A percentile compares a stretch with the other conserved stretches of the same genome.
Evolutionary conservation across 2,797 vertebrate genomes (phyloP).

Genomic region (Pygocentrus nattereri): DNA sequence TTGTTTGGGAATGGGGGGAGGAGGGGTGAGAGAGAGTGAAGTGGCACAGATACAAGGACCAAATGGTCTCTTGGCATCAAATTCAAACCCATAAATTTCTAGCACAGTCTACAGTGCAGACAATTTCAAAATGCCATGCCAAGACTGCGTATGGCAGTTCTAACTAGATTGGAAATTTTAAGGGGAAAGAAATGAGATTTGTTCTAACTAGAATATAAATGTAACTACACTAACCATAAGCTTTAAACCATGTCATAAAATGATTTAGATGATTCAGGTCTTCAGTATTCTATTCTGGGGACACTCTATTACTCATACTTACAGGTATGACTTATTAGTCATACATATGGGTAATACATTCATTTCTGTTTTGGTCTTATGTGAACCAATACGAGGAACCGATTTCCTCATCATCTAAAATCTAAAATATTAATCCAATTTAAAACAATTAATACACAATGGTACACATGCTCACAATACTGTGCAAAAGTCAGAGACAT

Average conservation of each 20-base stretch:
- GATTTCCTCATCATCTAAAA: background rate
- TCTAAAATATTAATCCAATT: too few species aligned
- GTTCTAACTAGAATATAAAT: background rate
- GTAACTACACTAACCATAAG: background rate
- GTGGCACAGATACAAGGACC: slow-evolving; percentile 60
- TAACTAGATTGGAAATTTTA: slow-evolving; percentile 4
- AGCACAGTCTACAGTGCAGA: slow-evolving; percentile 48
- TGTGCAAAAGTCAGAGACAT: too few species aligned
- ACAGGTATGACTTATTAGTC: too few species aligned
- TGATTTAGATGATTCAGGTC: background rate
- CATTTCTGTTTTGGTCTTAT: background rate
- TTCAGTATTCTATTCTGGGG: background rate
- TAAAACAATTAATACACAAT: too few species aligned
- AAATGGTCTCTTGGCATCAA: slow-evolving; percentile 68
- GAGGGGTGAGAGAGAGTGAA: slow-evolving; percentile 41
- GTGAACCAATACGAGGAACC: background rate
- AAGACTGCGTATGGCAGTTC: background rate
- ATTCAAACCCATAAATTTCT: slow-evolving; percentile 55
- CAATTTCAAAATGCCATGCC: slow-evolving; percentile 30
- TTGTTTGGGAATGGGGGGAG: slow-evolving; percentile 20
- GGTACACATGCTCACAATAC: too few species aligned
- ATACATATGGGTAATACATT: background rate
- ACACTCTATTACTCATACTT: background rate
- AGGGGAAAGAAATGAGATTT: background rate
- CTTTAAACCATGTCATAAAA: background rate